Evolutionary conservation across 2,113 vertebrate genomes (phyloP).

Genomic region (Notarius quadriscutis): DNA sequence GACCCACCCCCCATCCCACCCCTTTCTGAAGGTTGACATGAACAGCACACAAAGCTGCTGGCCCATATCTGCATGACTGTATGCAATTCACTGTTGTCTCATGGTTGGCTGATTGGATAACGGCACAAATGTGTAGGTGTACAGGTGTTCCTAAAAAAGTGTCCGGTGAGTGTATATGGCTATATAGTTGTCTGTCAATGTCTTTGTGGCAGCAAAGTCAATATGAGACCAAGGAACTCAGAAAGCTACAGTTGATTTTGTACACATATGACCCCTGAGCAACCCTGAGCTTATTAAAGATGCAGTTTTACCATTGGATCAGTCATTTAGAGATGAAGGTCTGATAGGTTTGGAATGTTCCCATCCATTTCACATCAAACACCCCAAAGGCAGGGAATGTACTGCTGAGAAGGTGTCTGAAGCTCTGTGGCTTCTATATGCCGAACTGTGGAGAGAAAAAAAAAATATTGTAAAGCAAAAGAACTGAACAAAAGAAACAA

Average conservation of each 20-base stretch:
- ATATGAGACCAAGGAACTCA: not conserved
- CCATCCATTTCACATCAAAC: constrained; percentile 76
- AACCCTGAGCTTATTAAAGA: not conserved
- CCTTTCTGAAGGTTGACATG: not conserved
- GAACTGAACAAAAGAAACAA: no score
- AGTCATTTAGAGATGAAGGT: constrained; percentile 77
- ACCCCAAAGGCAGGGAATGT: constrained; percentile 1
- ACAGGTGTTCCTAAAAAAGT: not conserved
- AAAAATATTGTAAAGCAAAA: no score
- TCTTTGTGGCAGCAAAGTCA: not conserved
- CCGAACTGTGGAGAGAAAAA: not conserved
- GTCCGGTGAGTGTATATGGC: not conserved
- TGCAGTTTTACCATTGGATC: constrained; percentile 81
- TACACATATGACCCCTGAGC: not conserved
- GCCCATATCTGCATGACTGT: not conserved
- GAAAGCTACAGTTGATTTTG: not conserved
- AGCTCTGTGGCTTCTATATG: not conserved
- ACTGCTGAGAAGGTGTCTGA: not conserved
- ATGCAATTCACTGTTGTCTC: not conserved
- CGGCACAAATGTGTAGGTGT: not conserved
- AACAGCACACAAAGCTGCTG: not conserved
- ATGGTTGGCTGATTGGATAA: not conserved
- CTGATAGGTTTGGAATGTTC: constrained; percentile 74
- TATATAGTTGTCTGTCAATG: not conserved
- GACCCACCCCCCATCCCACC: not conserved